A percentile compares a stretch with the other conserved stretches of the same genome.
Evolutionary conservation across 2,888 invertebrate species (phyloP).

Genomic region (Cephus pygmeus): DNA sequence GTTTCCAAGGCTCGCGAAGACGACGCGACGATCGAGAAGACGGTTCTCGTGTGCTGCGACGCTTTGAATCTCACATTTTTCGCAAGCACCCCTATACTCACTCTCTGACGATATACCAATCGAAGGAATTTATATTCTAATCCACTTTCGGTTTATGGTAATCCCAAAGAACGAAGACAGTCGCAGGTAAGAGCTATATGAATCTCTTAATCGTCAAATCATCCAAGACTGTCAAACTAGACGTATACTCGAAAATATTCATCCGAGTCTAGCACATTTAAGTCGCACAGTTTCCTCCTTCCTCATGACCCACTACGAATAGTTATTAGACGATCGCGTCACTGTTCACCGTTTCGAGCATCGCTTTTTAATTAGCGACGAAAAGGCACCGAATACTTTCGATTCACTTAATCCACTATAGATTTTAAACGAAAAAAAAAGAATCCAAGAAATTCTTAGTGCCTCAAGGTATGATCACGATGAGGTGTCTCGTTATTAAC

Average conservation of each 20-base stretch:
- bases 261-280: background rate
- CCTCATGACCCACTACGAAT: background rate
- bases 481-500: background rate
- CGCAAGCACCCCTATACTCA: background rate
- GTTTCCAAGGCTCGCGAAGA: conserved; percentile 7
- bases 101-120: background rate
- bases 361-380: background rate
- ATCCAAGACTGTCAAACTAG: background rate
- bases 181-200: background rate
- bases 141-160: background rate
- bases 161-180: background rate
- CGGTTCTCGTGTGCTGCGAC: background rate
- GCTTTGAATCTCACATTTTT: background rate
- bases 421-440: background rate
- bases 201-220: background rate
- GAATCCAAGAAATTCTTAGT: background rate
- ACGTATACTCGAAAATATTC: background rate
- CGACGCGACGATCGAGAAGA: background rate
- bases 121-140: background rate
- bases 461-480: background rate
- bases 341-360: background rate
- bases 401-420: background rate
- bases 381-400: background rate
- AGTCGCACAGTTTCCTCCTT: background rate
- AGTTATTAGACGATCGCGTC: background rate